Percentiles rank a stretch among this genome's conserved stretches.
phyloP scores from a whole-genome alignment of 2,888 invertebrate species.

The Adelphocoris suturalis region DNA sequence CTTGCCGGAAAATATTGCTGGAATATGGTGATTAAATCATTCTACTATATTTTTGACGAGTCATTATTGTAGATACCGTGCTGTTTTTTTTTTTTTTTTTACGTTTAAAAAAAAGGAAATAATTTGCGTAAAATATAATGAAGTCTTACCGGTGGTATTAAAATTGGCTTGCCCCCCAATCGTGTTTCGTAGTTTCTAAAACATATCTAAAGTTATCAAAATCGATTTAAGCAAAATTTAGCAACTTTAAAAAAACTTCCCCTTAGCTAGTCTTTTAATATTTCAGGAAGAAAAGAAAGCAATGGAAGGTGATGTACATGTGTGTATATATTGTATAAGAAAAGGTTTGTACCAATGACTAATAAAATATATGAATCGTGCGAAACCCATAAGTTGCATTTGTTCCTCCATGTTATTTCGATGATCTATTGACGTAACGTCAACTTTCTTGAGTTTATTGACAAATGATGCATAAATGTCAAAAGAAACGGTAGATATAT shows the following conservation, averaged over 20 bases:
- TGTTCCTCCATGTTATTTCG: not conserved
- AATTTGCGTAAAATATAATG: no score
- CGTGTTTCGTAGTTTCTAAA: conserved; percentile 44
- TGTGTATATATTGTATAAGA: conserved; percentile 73
- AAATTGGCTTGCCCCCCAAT: conserved; percentile 49
- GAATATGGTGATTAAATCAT: no score
- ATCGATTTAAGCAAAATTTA: conserved; percentile 44
- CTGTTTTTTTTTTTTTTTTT: no score
- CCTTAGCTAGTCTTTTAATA: conserved; percentile 65
- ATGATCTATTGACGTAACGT: no score
- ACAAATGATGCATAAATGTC: no score
- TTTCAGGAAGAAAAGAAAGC: conserved; percentile 42
- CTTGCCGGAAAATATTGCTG: no score
- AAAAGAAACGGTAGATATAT: no score
- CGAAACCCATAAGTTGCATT: not conserved
- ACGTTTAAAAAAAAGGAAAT: no score
- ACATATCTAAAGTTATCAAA: conserved; percentile 65
- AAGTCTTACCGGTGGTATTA: not conserved
- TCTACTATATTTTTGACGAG: no score
- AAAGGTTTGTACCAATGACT: conserved; percentile 74
- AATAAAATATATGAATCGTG: conserved; percentile 68
- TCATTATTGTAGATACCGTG: no score
- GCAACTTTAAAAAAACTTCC: conserved; percentile 33
- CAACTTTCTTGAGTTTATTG: no score
- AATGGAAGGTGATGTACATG: conserved; percentile 70